A percentile compares a stretch with the other conserved stretches of the same genome.
phyloP scores from a whole-genome alignment of 2,113 vertebrate species.

The Tauraco erythrolophus region DNA sequence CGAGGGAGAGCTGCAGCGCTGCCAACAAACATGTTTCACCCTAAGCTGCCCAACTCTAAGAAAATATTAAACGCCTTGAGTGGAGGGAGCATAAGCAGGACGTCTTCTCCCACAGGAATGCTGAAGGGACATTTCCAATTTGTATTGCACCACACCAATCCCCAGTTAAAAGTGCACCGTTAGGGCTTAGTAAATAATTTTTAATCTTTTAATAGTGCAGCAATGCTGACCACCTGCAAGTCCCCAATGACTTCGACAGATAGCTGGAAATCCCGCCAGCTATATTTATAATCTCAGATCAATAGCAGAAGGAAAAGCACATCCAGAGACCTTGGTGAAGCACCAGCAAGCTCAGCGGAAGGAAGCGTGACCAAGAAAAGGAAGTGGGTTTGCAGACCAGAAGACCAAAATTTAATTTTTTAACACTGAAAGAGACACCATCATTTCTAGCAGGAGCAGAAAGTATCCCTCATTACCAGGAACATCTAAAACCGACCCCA shows the following conservation, averaged over 20 bases:
- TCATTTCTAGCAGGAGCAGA: neutral
- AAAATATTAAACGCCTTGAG: neutral
- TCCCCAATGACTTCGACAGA: neutral
- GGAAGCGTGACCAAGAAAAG: neutral
- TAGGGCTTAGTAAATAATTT: neutral
- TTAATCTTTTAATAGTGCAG: neutral
- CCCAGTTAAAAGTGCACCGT: neutral
- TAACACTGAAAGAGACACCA: neutral
- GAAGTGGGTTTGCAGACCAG: neutral
- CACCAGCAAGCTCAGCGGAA: neutral
- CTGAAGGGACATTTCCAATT: neutral
- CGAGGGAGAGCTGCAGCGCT: neutral
- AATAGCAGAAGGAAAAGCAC: constrained; percentile 30
- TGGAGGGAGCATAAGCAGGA: neutral
- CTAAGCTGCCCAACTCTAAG: neutral
- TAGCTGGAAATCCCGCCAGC: neutral
- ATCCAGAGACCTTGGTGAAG: neutral
- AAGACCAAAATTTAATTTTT: neutral
- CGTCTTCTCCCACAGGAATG: rapidly evolving
- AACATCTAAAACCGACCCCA: neutral
- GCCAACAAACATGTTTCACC: neutral
- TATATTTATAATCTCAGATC: constrained; percentile 34
- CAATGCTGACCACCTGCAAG: neutral
- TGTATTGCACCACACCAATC: neutral
- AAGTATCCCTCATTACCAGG: neutral